A percentile compares a stretch with the other conserved stretches of the same genome.
Evolutionary conservation across 1,140 invertebrate genomes (phyloP).

Genomic region (Atta texana): DNA sequence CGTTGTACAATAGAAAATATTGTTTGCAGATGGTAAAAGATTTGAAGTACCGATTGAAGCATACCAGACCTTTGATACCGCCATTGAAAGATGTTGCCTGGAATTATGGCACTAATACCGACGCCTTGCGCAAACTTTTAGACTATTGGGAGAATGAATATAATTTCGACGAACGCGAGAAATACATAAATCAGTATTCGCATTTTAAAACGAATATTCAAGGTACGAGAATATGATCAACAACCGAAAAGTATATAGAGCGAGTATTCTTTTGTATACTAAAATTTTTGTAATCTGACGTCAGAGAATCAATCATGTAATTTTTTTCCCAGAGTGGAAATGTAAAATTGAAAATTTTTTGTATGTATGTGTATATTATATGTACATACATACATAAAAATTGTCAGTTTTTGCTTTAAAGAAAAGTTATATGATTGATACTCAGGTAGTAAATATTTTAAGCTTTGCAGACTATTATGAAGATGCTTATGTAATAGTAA

Average conservation of each 20-base stretch:
- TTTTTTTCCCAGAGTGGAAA: too few relatives aligned
- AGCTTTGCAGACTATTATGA: neutral
- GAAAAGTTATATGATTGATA: too few relatives aligned
- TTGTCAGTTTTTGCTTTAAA: too few relatives aligned
- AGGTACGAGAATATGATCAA: neutral
- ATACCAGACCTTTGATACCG: slow-evolving; percentile 17
- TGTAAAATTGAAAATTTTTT: too few relatives aligned
- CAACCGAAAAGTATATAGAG: neutral
- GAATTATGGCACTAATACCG: slow-evolving; percentile 33
- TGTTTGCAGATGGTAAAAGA: slow-evolving; percentile 24
- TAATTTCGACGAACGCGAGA: slow-evolving; percentile 16
- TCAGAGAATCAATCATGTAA: neutral
- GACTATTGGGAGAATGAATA: slow-evolving; percentile 24
- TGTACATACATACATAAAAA: too few relatives aligned
- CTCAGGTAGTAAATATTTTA: neutral
- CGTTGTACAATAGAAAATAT: neutral
- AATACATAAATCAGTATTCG: slow-evolving; percentile 29
- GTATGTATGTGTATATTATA: too few relatives aligned
- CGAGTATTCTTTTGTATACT: too few relatives aligned
- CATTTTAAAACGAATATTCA: slow-evolving; percentile 20
- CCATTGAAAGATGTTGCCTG: slow-evolving; percentile 26
- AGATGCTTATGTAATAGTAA: too few relatives aligned
- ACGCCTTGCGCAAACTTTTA: neutral
- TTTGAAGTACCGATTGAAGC: slow-evolving; percentile 34
- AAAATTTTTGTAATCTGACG: neutral